phyloP scores from a whole-genome alignment of 2,113 vertebrate species.

The Scopus umbretta region DNA sequence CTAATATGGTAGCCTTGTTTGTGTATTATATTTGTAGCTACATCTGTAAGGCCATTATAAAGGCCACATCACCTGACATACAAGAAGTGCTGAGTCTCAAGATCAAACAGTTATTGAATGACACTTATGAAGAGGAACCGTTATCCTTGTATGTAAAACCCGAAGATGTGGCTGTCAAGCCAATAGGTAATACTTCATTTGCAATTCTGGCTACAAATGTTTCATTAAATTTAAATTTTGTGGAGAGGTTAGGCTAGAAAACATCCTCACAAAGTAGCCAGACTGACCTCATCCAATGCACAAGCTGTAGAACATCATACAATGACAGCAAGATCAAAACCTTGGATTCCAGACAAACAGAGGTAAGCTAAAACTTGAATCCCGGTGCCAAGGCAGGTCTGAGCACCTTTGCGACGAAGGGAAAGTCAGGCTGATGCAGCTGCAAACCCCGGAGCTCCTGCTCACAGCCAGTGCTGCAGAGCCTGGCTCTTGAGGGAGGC shows the following conservation, averaged over 20 bases:
- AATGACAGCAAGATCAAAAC: background rate
- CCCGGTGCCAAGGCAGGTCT: background rate
- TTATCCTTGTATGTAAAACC: conserved; percentile 15
- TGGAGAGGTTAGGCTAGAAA: background rate
- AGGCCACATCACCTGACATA: conserved; percentile 26
- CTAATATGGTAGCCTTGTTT: background rate
- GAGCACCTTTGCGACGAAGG: background rate
- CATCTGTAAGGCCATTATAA: conserved; percentile 54
- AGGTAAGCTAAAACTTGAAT: background rate
- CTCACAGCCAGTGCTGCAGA: background rate
- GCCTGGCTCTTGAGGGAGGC: background rate
- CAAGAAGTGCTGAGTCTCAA: background rate
- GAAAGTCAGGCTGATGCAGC: background rate
- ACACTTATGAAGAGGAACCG: background rate
- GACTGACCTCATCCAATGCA: background rate
- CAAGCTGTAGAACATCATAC: background rate
- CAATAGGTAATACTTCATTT: conserved; percentile 59
- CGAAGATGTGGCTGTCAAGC: conserved; percentile 12
- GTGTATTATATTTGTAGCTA: conserved; percentile 45
- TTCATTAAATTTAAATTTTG: background rate
- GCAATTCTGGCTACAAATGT: background rate
- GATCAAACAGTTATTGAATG: conserved; percentile 18
- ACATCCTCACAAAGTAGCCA: background rate
- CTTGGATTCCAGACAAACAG: background rate
- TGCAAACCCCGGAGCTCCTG: background rate